phyloP scores from a whole-genome alignment of 2,888 invertebrate genomes.

The Lithophane ornitopus region DNA sequence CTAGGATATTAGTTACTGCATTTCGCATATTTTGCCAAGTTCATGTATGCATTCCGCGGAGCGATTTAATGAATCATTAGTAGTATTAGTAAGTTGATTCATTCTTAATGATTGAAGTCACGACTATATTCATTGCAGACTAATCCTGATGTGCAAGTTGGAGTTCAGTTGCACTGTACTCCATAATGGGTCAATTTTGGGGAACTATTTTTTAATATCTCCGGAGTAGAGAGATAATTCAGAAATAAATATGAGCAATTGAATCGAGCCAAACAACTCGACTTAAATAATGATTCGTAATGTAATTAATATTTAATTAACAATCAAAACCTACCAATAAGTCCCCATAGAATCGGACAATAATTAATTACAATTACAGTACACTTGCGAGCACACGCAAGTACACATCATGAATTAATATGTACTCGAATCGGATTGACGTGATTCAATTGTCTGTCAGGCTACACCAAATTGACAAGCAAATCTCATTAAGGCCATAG shows the following conservation, averaged over 20 bases:
- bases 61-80: neutral
- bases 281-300: neutral
- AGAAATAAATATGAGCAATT: too few species aligned
- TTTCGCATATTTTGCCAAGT: conserved; percentile 7
- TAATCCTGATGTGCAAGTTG: neutral
- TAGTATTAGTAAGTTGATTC: neutral
- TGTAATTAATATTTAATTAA: neutral
- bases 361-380: conserved; percentile 36
- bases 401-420: conserved; percentile 50
- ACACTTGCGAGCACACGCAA: conserved; percentile 30
- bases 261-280: neutral
- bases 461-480: conserved; percentile 59
- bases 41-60: neutral
- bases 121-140: neutral
- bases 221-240: neutral
- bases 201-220: neutral
- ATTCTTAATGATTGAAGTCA: neutral
- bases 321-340: neutral
- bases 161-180: neutral
- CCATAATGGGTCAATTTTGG: neutral
- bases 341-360: neutral
- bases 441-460: conserved; percentile 59
- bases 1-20: neutral
- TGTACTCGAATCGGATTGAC: conserved; percentile 46
- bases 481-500: conserved; percentile 59